These are phyloP conservation scores for Prunella strophiata DNA, from an alignment of 2,797 vertebrate species.

Conservation along the genomic window DNA sequence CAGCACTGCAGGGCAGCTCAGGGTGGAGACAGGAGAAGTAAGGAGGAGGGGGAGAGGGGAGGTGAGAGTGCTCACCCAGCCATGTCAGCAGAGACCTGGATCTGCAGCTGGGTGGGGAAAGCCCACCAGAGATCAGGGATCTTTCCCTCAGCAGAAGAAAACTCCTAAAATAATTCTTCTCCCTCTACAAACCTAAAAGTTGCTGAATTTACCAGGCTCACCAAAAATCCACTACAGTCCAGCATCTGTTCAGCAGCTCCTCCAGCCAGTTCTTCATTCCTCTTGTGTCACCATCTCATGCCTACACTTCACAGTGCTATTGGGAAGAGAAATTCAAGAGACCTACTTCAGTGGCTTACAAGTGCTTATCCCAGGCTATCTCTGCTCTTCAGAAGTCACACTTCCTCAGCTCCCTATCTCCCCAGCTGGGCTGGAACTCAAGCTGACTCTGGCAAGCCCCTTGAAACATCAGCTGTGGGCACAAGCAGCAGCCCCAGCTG, in stretches of 20 bases:
- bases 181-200: background rate
- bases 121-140: background rate
- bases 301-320: background rate
- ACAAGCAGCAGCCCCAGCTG: background rate
- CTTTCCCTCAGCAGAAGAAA: background rate
- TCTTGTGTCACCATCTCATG: background rate
- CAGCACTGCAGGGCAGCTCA: background rate
- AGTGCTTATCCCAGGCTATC: slow-evolving; percentile 17
- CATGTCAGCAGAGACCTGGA: background rate
- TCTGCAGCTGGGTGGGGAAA: background rate
- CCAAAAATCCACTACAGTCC: background rate
- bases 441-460: background rate
- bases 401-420: background rate
- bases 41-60: background rate
- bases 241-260: background rate
- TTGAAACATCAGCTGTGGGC: background rate
- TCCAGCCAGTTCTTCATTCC: background rate
- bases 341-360: background rate
- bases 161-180: background rate
- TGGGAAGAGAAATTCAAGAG: background rate
- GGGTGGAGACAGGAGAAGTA: background rate
- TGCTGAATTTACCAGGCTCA: background rate
- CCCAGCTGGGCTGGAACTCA: background rate
- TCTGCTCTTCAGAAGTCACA: background rate
- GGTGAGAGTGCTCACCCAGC: background rate